Percentiles rank a stretch among this genome's conserved stretches.
Conservation (phyloP, 1,140 invertebrate genomes). For the Luehdorfia chinensis region DNA sequence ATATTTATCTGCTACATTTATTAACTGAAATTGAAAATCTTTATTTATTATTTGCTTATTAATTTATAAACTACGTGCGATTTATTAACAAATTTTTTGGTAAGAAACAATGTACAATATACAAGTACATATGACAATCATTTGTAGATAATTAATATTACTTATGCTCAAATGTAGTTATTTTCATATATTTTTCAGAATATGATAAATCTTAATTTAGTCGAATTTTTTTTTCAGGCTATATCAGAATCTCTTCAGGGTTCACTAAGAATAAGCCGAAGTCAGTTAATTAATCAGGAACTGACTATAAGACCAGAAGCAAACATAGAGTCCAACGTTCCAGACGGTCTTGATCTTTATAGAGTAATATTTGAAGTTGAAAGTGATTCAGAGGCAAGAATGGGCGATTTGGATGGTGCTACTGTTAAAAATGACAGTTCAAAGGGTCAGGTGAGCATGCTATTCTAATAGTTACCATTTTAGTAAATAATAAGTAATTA, state of each 20-base stretch:
- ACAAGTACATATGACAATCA: no score
- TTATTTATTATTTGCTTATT: no score
- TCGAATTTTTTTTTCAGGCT: slow-evolving; percentile 59
- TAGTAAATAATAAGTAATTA: no score
- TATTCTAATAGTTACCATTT: neutral
- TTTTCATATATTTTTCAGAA: no score
- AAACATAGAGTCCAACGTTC: slow-evolving; percentile 64
- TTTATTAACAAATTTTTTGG: no score
- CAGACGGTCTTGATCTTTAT: slow-evolving; percentile 59
- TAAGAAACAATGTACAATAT: no score
- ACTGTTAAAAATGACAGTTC: slow-evolving; percentile 35
- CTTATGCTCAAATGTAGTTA: no score
- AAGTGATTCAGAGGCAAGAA: slow-evolving; percentile 51
- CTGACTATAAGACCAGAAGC: slow-evolving; percentile 63
- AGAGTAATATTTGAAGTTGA: slow-evolving; percentile 65
- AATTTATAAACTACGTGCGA: no score
- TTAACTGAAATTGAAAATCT: no score
- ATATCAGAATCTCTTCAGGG: slow-evolving; percentile 59
- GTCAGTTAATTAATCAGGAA: slow-evolving; percentile 63
- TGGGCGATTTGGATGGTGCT: slow-evolving; percentile 50
- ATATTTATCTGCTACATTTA: no score
- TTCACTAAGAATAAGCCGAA: slow-evolving; percentile 55
- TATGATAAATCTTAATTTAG: no score
- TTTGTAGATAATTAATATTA: no score
- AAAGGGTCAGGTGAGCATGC: slow-evolving; percentile 41